These are phyloP conservation scores for Parazoanthus atlanticus DNA, from an alignment of 92 coral and sea anemone species.

Conservation along the genomic window DNA sequence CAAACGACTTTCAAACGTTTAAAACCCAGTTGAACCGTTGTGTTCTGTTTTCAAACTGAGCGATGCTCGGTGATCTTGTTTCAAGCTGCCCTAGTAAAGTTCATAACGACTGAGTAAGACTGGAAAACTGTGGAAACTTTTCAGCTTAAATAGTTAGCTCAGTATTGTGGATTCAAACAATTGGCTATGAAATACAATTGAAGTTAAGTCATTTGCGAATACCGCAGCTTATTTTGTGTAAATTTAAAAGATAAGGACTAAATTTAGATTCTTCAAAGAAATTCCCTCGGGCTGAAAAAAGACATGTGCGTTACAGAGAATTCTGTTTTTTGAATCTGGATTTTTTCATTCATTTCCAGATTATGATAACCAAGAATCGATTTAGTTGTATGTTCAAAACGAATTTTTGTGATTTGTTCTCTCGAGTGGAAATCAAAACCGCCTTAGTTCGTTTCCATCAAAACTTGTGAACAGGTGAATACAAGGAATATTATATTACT, in stretches of 20 bases:
- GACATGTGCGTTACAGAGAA: neutral
- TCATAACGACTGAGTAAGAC: neutral
- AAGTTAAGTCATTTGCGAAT: neutral
- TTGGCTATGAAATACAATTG: neutral
- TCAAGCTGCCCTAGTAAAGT: neutral
- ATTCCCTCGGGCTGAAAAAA: constrained; percentile 34
- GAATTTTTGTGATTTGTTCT: neutral
- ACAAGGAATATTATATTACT: neutral
- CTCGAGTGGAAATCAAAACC: neutral
- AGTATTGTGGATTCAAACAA: too few species aligned
- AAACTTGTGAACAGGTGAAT: neutral
- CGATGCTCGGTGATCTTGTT: neutral
- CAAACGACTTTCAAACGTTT: neutral
- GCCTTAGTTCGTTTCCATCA: constrained; percentile 10
- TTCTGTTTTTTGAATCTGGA: constrained; percentile 26
- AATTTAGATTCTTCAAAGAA: constrained; percentile 10
- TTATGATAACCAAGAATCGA: neutral
- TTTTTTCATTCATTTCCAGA: neutral
- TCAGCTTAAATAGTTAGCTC: too few species aligned
- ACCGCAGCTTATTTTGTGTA: neutral
- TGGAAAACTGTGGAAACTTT: neutral
- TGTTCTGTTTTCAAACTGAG: neutral
- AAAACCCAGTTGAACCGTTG: neutral
- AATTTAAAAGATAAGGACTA: neutral
- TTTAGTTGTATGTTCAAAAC: neutral